Percentiles rank a stretch among this genome's conserved stretches.
These are phyloP conservation scores for Phaedon cochleariae DNA, from an alignment of 2,888 invertebrate genomes.

Conservation along the genomic window DNA sequence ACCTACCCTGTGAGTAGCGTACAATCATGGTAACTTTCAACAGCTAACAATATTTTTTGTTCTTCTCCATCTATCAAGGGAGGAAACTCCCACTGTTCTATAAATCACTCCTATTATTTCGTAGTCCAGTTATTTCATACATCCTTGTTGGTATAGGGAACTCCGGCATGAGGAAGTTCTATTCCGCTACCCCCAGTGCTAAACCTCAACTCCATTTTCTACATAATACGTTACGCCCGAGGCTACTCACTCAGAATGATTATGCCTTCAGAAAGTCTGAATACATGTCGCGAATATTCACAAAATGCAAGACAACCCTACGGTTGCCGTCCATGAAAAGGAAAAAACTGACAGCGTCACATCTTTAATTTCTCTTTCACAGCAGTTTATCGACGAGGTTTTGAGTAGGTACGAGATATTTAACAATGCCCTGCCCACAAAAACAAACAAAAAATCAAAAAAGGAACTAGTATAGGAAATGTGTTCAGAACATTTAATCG, in stretches of 20 bases:
- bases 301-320: background rate
- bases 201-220: slow-evolving; percentile 32
- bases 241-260: slow-evolving; percentile 30
- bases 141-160: background rate
- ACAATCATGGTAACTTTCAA: too few relatives aligned
- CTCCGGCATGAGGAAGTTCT: background rate
- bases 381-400: too few relatives aligned
- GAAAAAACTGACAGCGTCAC: background rate
- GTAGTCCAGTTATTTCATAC: slow-evolving; percentile 7
- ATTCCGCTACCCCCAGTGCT: background rate
- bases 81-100: background rate
- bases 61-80: background rate
- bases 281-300: slow-evolving; percentile 34
- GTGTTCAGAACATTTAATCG: too few relatives aligned
- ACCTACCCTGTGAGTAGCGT: too few relatives aligned
- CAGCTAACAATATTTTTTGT: too few relatives aligned
- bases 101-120: slow-evolving; percentile 11
- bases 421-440: too few relatives aligned
- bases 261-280: slow-evolving; percentile 36
- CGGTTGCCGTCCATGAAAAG: background rate
- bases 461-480: too few relatives aligned
- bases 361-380: background rate
- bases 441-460: too few relatives aligned
- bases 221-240: slow-evolving; percentile 44
- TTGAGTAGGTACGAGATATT: too few relatives aligned